Evolutionary conservation across 2,888 invertebrate genomes (phyloP), one percentile per base, ranked within the genome.

Genomic region (Cosmia pyralina): DNA sequence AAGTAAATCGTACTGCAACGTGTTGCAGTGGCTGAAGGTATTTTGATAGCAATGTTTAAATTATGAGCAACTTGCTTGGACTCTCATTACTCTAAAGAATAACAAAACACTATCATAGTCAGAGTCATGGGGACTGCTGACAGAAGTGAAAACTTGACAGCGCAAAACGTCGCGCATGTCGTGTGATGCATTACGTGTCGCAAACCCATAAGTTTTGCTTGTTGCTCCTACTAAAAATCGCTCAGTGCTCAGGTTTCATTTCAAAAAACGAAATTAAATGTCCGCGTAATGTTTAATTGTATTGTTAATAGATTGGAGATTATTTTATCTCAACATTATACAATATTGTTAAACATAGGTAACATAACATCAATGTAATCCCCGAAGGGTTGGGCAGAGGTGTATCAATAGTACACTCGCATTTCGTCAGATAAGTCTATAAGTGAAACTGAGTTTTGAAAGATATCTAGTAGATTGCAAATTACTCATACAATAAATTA

Each of bases 1-100:
- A n/a, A 15, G 38, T 44, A 74, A 78, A 62, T 70, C 74, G 13
- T 34, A 52, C 13, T 34, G 82, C 82, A 81, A 69, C 38, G 22
- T 59, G 48, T 64, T 50, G 58, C 34, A 38, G 44, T 50, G 68
- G 82, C 82, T 78, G 65, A 0, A 19, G 11, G 22, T 68, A 66
- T 74, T 0, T 41, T 68, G 2, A 58, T 68, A 66, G 70, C 78
- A 78, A 81, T 41, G 67, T 63, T 38, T 10, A 19, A 34, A 41
- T 50, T 22, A 38, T 15, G 19, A 7, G 28, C 8, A 38, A 64
- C 10, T 34, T n/a, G 15, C 4, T 44, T 19, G 13, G 11, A 15
- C 4, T 44, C 10, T 34, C 13, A 28, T 5, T 19, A 13, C 4
- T 28, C 4, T 6, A 38, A 4, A 38, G 4, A 38, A 38, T 38